Evolutionary conservation across 2,888 invertebrate species (phyloP).

Genomic region (Pandemis heparana): DNA sequence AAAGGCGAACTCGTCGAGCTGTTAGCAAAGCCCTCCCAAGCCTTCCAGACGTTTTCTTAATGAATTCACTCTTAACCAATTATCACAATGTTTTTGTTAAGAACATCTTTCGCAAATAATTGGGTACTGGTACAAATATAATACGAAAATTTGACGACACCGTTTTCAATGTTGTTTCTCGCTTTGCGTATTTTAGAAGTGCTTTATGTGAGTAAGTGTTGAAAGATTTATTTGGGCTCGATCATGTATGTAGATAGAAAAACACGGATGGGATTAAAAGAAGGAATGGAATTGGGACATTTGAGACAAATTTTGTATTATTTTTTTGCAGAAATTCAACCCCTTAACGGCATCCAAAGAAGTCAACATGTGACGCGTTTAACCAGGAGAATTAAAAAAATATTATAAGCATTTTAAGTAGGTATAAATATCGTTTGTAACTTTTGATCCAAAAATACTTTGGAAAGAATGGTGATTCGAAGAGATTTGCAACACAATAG

Average conservation of each 20-base stretch:
- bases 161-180: too few relatives aligned
- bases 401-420: background rate
- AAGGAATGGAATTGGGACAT: too few relatives aligned
- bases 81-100: constrained; percentile 13
- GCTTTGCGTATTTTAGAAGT: too few relatives aligned
- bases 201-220: too few relatives aligned
- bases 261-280: too few relatives aligned
- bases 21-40: constrained; percentile 17
- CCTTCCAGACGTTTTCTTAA: constrained; percentile 16
- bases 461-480: background rate
- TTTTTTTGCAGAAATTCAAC: too few relatives aligned
- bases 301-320: too few relatives aligned
- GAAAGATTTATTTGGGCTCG: too few relatives aligned
- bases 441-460: background rate
- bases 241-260: too few relatives aligned
- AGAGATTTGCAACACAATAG: constrained; percentile 10
- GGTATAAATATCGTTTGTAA: background rate
- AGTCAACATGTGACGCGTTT: too few relatives aligned
- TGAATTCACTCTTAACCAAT: constrained; percentile 24
- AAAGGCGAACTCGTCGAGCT: constrained; percentile 14
- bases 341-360: too few relatives aligned
- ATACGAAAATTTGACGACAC: background rate
- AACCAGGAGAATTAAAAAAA: too few relatives aligned
- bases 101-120: constrained; percentile 7
- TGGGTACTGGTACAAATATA: background rate